These are phyloP conservation scores for Galbula dea DNA, from an alignment of 2,113 vertebrate genomes.

Conservation along the genomic window DNA sequence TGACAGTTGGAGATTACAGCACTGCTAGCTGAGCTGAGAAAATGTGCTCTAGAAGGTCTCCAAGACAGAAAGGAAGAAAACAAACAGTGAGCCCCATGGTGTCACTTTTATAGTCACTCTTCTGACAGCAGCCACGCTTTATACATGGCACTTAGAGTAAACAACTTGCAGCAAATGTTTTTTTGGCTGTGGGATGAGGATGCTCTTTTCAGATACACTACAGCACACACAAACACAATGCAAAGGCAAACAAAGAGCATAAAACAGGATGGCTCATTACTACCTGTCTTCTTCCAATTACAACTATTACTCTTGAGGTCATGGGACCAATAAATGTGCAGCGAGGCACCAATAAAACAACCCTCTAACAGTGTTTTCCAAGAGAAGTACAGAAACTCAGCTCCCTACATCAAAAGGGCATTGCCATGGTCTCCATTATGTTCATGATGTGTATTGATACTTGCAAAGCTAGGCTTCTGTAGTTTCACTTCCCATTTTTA, in stretches of 20 bases:
- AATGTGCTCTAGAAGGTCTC: conserved; percentile 13
- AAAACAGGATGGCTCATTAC: background rate
- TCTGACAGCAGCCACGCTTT: conserved; percentile 10
- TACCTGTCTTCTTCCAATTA: background rate
- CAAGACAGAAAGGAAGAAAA: conserved; percentile 1
- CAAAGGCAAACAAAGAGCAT: background rate
- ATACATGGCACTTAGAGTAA: background rate
- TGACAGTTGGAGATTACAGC: conserved; percentile 27
- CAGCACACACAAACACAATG: background rate
- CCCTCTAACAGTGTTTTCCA: background rate
- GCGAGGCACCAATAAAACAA: background rate
- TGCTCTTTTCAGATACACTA: background rate
- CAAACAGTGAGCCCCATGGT: conserved; percentile 10
- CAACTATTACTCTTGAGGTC: background rate
- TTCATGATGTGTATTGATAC: background rate
- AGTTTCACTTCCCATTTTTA: background rate
- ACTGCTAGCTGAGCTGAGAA: background rate
- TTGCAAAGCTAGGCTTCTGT: background rate
- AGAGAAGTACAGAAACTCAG: background rate
- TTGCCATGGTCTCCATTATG: accelerated
- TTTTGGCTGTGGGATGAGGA: conserved; percentile 18
- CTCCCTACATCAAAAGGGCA: background rate
- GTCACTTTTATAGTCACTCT: conserved; percentile 1
- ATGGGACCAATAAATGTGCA: background rate
- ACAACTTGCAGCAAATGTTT: background rate